These are phyloP conservation scores for Camponotus fellah DNA, from an alignment of 2,888 invertebrate species.

Conservation along the genomic window DNA sequence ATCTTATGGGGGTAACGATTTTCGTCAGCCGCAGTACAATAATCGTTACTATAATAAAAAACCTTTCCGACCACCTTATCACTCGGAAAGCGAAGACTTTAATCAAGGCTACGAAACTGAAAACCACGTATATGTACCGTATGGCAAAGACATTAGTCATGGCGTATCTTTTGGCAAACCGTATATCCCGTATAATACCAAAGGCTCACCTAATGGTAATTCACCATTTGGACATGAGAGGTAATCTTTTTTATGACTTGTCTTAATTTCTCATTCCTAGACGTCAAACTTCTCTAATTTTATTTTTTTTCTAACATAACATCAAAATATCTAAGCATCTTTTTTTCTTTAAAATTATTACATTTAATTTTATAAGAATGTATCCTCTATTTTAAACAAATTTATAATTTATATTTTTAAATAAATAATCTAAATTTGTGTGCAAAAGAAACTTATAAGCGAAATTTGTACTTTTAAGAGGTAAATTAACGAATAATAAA, in stretches of 20 bases:
- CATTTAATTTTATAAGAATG: not conserved
- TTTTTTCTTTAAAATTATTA: not conserved
- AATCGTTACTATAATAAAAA: constrained; percentile 52
- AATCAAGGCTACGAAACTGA: constrained; percentile 76
- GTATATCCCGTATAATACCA: constrained; percentile 79
- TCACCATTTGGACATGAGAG: constrained; percentile 62
- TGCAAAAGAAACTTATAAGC: not conserved
- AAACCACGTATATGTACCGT: constrained; percentile 77
- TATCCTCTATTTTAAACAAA: not conserved
- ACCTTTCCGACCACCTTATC: constrained; percentile 36
- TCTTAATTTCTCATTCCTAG: not conserved
- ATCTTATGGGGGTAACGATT: constrained; percentile 28
- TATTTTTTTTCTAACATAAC: not conserved
- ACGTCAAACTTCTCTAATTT: not conserved
- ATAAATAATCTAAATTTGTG: not conserved
- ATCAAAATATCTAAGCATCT: not conserved
- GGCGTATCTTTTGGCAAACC: constrained; percentile 79
- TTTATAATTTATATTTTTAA: not conserved
- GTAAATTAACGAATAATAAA: not conserved
- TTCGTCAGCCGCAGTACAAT: constrained; percentile 48
- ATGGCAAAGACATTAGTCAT: constrained; percentile 79
- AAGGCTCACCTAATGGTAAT: constrained; percentile 70
- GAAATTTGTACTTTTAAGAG: not conserved
- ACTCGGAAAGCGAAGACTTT: constrained; percentile 79
- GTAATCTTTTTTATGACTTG: constrained; percentile 44